phyloP scores from a whole-genome alignment of 2,113 vertebrate genomes.

The Oreochromis aureus region DNA sequence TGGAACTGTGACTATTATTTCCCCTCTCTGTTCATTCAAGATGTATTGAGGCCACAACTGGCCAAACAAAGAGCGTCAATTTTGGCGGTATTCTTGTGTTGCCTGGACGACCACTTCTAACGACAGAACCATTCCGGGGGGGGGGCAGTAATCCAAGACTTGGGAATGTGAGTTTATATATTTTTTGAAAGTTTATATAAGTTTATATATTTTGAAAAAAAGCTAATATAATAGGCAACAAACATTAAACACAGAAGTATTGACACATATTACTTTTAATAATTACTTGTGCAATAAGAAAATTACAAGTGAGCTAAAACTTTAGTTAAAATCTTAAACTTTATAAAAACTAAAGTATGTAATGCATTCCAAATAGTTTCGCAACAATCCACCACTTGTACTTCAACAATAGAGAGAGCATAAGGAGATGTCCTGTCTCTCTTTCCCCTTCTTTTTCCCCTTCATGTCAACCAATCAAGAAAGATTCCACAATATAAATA shows the following conservation, averaged over 20 bases:
- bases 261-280: not conserved
- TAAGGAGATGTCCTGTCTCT: not conserved
- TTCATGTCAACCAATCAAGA: not conserved
- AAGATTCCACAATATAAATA: not conserved
- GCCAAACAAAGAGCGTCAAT: slow-evolving; percentile 13
- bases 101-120: slow-evolving; percentile 33
- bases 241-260: not conserved
- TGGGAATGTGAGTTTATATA: not conserved
- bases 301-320: not conserved
- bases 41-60: not conserved
- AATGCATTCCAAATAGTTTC: not conserved
- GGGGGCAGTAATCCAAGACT: not conserved
- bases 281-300: not conserved
- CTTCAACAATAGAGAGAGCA: not conserved
- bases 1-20: not conserved
- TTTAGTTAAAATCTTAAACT: not conserved
- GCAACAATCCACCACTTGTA: not conserved
- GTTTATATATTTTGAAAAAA: not conserved
- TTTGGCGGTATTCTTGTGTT: slow-evolving; percentile 21
- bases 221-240: not conserved
- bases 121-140: not conserved
- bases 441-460: not conserved
- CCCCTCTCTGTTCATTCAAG: not conserved
- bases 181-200: too few relatives aligned
- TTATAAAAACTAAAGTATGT: not conserved